A percentile compares a stretch with the other conserved stretches of the same genome.
Conservation (phyloP, 2,113 vertebrate species). For the Tragelaphus strepsiceros region DNA sequence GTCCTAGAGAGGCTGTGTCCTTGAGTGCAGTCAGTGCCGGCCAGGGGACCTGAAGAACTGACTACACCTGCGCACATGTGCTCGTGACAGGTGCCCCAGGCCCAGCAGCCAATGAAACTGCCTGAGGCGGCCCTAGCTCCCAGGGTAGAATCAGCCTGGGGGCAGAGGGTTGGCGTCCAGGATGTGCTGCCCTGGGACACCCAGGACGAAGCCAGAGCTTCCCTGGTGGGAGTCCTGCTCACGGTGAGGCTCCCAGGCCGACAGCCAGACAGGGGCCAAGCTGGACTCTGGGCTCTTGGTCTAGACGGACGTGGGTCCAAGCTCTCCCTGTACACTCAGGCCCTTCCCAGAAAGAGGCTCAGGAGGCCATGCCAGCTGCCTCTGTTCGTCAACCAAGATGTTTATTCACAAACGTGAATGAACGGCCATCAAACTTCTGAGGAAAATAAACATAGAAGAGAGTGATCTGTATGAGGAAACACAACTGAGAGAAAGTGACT, state of each 20-base stretch:
- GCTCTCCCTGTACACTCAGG: rapidly evolving
- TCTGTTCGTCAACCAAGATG: rapidly evolving
- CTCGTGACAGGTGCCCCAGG: rapidly evolving
- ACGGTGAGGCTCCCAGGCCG: rapidly evolving
- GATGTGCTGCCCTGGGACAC: no score
- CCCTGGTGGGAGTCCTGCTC: rapidly evolving
- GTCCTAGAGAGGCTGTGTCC: not conserved
- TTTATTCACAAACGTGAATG: not conserved
- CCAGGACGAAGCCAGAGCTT: rapidly evolving
- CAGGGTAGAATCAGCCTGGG: no score
- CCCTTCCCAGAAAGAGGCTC: not conserved
- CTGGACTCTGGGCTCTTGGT: not conserved
- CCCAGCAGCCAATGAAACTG: not conserved
- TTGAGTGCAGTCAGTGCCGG: no score
- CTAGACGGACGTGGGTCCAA: not conserved
- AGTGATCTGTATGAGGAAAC: not conserved
- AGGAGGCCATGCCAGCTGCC: not conserved
- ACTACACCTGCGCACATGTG: not conserved
- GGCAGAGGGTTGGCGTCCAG: not conserved
- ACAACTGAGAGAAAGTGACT: not conserved
- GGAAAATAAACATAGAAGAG: not conserved
- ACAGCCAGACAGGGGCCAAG: not conserved
- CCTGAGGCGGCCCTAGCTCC: rapidly evolving
- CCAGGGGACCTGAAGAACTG: not conserved
- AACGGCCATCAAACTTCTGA: not conserved